phyloP scores from a whole-genome alignment of 2,797 vertebrate genomes.

The Hapalemur alaotrensis region DNA sequence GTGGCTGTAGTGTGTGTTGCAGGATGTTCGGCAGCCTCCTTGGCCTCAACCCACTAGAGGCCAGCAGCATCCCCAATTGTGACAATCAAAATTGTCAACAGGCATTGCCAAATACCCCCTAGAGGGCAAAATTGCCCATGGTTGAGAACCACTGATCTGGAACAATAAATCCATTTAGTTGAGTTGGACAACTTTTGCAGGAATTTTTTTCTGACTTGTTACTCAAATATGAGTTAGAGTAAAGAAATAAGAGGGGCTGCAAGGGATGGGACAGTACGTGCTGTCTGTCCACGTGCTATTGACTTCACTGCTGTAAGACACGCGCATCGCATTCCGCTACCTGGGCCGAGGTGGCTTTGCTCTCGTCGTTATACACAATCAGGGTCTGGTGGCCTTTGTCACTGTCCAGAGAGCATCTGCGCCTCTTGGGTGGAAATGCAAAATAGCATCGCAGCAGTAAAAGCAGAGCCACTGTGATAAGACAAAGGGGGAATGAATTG shows the following conservation, averaged over 20 bases:
- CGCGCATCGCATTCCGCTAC: background rate
- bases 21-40: fast-evolving
- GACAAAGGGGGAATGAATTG: fast-evolving
- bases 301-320: fast-evolving
- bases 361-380: constrained; percentile 89
- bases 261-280: fast-evolving
- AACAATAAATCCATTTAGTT: background rate
- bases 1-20: fast-evolving
- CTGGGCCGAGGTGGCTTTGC: constrained; percentile 77
- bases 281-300: fast-evolving
- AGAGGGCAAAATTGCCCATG: fast-evolving
- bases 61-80: background rate
- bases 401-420: fast-evolving
- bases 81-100: background rate
- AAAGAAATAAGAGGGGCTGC: fast-evolving
- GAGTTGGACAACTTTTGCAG: background rate
- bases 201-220: background rate
- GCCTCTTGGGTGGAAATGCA: background rate
- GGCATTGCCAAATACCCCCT: too few relatives aligned
- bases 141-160: background rate
- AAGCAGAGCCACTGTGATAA: background rate
- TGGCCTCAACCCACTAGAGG: background rate
- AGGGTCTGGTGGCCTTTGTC: constrained; percentile 88
- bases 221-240: background rate
- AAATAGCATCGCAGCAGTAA: constrained; percentile 37